Evolutionary conservation across 2,113 vertebrate species (phyloP).

Genomic region (Kryptolebias marmoratus): DNA sequence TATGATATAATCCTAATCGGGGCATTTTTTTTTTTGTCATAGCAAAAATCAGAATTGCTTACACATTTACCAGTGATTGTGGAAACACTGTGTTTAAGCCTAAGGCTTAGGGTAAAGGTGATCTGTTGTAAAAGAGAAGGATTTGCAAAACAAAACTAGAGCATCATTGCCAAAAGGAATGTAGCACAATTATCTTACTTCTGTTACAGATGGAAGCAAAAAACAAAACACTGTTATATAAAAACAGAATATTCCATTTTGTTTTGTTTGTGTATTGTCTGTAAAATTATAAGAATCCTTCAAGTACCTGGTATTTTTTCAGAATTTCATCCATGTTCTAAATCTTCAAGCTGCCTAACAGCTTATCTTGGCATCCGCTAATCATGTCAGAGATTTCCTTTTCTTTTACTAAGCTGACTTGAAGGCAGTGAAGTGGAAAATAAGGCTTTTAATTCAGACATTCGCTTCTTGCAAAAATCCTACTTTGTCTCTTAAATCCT

Average conservation of each 20-base stretch:
- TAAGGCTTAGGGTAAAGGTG: too few species aligned
- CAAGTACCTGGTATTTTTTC: neutral
- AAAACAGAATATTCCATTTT: too few species aligned
- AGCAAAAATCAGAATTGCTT: too few species aligned
- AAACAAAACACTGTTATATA: neutral
- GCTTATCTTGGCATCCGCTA: constrained; percentile 30
- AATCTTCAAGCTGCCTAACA: constrained; percentile 27
- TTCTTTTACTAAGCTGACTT: constrained; percentile 9
- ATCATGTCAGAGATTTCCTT: constrained; percentile 7
- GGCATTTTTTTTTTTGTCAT: too few species aligned
- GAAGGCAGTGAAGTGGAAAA: neutral
- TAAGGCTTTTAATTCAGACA: neutral
- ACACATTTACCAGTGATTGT: too few species aligned
- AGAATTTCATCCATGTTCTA: constrained; percentile 21
- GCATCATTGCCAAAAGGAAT: neutral
- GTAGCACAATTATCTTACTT: neutral
- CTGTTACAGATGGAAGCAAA: neutral
- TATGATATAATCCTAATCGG: too few species aligned
- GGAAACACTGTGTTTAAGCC: too few species aligned
- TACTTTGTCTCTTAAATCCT: constrained; percentile 2
- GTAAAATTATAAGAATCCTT: neutral
- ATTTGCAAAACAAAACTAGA: neutral
- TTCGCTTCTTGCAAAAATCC: constrained; percentile 4
- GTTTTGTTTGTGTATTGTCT: neutral
- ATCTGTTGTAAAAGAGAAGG: too few species aligned